Evolutionary conservation across 2,888 invertebrate species (phyloP), one percentile per base, ranked within the genome.

Genomic region (Graphium colonna): DNA sequence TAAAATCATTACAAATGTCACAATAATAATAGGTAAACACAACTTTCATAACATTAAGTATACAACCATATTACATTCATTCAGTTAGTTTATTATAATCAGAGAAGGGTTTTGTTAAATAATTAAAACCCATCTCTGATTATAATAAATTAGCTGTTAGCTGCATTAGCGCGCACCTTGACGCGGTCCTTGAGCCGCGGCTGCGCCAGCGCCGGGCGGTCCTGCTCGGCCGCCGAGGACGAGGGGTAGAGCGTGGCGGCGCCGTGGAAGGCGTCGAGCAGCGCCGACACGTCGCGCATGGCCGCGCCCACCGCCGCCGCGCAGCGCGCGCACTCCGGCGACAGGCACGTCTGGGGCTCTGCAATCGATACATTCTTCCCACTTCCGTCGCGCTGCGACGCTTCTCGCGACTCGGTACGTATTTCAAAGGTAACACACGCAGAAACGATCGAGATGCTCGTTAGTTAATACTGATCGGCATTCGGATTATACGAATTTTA

Each of bases 191-290:
- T 91, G 68, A 96, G 95, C 52, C 90, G 89, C 0, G 90, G 75
- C 55, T 93, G 92, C 56, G 90, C 92, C 59, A 95, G 93, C 12
- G 94, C 84, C 10, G 94, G 94, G 85, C 95, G 95, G 56, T 94
- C 92, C 4, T 83, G 84, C 0, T 93, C 94, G 85, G 97, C 94
- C 16, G 95, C 94, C 64, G 94, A 93, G 48, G 93, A 93, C 3
- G 96, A 96, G 0, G 97, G 96, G 84, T 95, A 98, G 9, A 97
- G 90, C 2, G 94, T 91, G 72, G 96, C 94, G 0, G 95, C 96
- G 51, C 91, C 88, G 73, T 96, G 95, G 61, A 97, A 85, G 18
- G 95, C 90, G 46, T 93, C 92, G 55, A 97, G 84, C 49, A 97
- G 79, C 42, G 90, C 85, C 70, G 93, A 93, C 7, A 97, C 92